A percentile compares a stretch with the other conserved stretches of the same genome.
phyloP scores from a whole-genome alignment of 2,113 vertebrate species.

The Cebidichthys violaceus region DNA sequence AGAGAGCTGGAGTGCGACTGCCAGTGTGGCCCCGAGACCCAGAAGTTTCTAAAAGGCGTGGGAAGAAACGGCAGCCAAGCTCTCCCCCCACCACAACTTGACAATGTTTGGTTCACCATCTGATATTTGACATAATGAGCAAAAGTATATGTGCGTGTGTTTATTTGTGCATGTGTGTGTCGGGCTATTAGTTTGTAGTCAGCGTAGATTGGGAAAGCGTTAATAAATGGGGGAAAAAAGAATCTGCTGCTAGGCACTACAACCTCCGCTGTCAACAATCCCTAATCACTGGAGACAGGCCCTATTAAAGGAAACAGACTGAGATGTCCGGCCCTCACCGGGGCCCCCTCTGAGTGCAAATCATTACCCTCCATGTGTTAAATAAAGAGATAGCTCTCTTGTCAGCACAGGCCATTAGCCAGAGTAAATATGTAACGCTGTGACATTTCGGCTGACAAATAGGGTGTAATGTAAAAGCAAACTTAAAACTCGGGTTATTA shows the following conservation, averaged over 20 bases:
- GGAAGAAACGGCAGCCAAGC: conserved; percentile 50
- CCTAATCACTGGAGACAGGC: conserved; percentile 76
- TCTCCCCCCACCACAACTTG: conserved; percentile 47
- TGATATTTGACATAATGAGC: conserved; percentile 77
- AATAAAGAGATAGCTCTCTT: conserved; percentile 61
- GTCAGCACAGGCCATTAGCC: conserved; percentile 70
- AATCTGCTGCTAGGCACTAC: conserved; percentile 68
- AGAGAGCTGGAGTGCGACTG: conserved; percentile 64
- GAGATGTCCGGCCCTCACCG: conserved; percentile 69
- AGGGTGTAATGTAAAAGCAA: conserved; percentile 34
- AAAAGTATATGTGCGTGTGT: conserved; percentile 29
- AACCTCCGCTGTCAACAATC: conserved; percentile 74
- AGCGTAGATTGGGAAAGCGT: conserved; percentile 41
- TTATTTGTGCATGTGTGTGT: background rate
- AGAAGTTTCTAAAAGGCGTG: conserved; percentile 62
- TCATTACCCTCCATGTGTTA: conserved; percentile 72
- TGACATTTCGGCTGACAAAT: conserved; percentile 61
- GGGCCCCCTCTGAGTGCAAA: conserved; percentile 68
- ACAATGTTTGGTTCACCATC: conserved; percentile 68
- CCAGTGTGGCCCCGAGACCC: conserved; percentile 66
- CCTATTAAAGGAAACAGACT: conserved; percentile 74
- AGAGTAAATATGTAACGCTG: conserved; percentile 54
- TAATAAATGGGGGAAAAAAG: conserved; percentile 63
- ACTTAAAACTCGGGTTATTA: conserved; percentile 44
- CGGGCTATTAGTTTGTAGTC: conserved; percentile 33